These are phyloP conservation scores for Podabrus alpinus DNA, from an alignment of 2,888 invertebrate genomes.

Conservation along the genomic window DNA sequence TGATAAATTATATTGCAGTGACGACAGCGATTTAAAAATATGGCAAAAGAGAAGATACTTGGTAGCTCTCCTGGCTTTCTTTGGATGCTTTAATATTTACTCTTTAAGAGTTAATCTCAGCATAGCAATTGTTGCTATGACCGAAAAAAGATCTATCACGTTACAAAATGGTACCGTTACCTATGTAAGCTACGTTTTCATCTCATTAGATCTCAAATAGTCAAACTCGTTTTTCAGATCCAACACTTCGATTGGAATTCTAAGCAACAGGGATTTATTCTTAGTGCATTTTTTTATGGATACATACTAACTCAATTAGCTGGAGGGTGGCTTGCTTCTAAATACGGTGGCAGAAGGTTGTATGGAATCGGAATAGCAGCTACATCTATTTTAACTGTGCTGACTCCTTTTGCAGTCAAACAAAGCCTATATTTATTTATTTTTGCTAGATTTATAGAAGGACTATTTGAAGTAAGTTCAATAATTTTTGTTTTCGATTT, in stretches of 20 bases:
- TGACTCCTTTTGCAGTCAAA: conserved; percentile 79
- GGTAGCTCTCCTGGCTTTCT: conserved; percentile 76
- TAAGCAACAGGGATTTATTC: conserved; percentile 74
- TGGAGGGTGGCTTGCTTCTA: conserved; percentile 82
- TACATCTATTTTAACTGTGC: conserved; percentile 77
- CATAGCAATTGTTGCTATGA: conserved; percentile 95
- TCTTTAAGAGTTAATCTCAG: conserved; percentile 86
- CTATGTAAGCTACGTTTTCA: conserved; percentile 56
- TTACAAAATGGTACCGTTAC: conserved; percentile 65
- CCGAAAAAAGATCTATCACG: conserved; percentile 66
- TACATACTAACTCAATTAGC: conserved; percentile 83
- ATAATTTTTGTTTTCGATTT: neutral
- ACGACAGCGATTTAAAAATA: conserved; percentile 63
- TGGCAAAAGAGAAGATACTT: conserved; percentile 76
- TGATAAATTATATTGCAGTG: neutral
- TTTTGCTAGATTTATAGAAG: conserved; percentile 62
- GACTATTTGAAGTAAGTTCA: conserved; percentile 45
- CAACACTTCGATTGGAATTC: conserved; percentile 83
- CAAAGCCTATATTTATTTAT: conserved; percentile 72
- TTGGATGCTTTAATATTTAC: conserved; percentile 85
- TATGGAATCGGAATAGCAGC: conserved; percentile 78
- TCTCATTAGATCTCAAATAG: neutral
- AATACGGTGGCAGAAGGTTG: conserved; percentile 83
- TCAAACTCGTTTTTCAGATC: conserved; percentile 52
- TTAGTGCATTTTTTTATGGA: conserved; percentile 89